These are phyloP conservation scores for Parotocinclus haroldoi DNA, from an alignment of 2,797 vertebrate genomes.

Conservation along the genomic window DNA sequence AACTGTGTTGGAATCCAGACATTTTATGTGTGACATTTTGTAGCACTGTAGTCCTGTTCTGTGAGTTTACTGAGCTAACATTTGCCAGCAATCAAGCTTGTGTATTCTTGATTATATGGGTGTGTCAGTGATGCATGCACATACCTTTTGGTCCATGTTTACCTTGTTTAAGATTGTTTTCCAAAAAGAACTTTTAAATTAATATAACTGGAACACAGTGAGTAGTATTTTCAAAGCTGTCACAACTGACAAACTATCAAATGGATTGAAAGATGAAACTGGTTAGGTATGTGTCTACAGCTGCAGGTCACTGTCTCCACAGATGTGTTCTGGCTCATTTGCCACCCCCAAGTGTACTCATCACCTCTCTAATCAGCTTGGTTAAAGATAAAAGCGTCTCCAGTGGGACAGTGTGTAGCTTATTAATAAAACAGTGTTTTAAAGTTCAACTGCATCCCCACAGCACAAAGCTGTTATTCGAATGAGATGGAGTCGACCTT, in stretches of 20 bases:
- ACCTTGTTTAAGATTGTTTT: too few relatives aligned
- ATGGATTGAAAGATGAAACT: neutral
- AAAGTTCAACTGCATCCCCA: constrained; percentile 39
- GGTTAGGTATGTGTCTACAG: neutral
- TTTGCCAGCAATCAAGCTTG: too few relatives aligned
- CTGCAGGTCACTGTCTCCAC: constrained; percentile 7
- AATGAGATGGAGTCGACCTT: constrained; percentile 51
- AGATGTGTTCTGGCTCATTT: constrained; percentile 7
- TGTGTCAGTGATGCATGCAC: too few relatives aligned
- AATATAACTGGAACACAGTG: too few relatives aligned
- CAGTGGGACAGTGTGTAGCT: constrained; percentile 42
- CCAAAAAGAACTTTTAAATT: too few relatives aligned
- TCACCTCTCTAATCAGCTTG: constrained; percentile 35
- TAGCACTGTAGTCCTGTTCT: too few relatives aligned
- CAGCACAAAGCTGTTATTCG: constrained; percentile 44
- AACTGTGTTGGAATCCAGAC: too few relatives aligned
- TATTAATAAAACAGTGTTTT: constrained; percentile 47
- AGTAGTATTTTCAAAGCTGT: too few relatives aligned
- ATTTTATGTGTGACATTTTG: too few relatives aligned
- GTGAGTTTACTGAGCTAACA: too few relatives aligned
- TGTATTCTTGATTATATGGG: too few relatives aligned
- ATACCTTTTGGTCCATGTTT: too few relatives aligned
- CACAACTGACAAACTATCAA: neutral
- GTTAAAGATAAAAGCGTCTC: constrained; percentile 46
- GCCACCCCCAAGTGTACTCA: constrained; percentile 3